Conservation (phyloP, 2,797 vertebrate species). For the Sebastes aleutianus region DNA sequence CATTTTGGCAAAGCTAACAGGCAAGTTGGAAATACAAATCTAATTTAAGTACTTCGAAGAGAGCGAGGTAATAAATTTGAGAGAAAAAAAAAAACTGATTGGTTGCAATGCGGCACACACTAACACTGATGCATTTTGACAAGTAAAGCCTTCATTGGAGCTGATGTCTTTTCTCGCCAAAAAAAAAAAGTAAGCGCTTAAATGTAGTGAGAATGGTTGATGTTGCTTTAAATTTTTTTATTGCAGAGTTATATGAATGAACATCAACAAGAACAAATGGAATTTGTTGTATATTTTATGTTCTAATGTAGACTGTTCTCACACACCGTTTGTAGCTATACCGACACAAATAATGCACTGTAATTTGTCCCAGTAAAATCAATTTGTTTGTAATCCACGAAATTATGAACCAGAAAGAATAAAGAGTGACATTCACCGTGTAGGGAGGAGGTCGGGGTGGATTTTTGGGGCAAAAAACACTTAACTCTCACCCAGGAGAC, state of each 20-base stretch:
- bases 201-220: not conserved
- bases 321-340: too few species aligned
- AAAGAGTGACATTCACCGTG: not conserved
- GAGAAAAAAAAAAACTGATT: not conserved
- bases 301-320: not conserved
- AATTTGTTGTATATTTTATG: not conserved
- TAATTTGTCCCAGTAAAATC: not conserved
- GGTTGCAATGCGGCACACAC: constrained; percentile 28
- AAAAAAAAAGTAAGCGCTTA: constrained; percentile 5
- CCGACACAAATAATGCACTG: too few species aligned
- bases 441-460: not conserved
- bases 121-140: constrained; percentile 10
- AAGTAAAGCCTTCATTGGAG: constrained; percentile 36
- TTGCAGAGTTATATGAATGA: not conserved
- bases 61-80: constrained; percentile 25
- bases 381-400: not conserved
- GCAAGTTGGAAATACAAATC: constrained; percentile 49
- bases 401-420: not conserved
- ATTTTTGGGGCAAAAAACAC: not conserved
- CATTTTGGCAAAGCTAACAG: constrained; percentile 61
- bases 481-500: not conserved
- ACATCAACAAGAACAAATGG: not conserved
- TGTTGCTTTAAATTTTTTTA: not conserved
- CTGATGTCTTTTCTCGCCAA: constrained; percentile 15
- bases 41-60: constrained; percentile 49